phyloP scores from a whole-genome alignment of 2,113 vertebrate genomes.

The Oncorhynchus clarkii region DNA sequence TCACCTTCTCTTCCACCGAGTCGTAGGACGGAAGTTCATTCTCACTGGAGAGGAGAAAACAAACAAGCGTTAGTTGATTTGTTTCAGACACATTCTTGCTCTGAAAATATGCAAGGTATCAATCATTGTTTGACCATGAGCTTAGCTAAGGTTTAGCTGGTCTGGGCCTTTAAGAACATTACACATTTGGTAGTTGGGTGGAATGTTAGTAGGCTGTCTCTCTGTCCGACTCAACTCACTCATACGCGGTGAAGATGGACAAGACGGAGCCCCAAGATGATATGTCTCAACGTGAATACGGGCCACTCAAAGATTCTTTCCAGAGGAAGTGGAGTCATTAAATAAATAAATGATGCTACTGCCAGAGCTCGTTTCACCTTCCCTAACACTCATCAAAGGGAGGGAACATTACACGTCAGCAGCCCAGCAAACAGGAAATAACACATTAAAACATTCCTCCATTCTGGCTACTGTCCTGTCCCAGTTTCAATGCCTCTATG shows the following conservation, averaged over 20 bases:
- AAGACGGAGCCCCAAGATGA: too few relatives aligned
- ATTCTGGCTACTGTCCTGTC: conserved; percentile 17
- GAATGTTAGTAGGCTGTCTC: background rate
- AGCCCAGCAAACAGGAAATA: conserved; percentile 64
- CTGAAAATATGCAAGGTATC: background rate
- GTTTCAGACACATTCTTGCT: background rate
- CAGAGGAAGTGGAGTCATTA: conserved; percentile 32
- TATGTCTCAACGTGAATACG: background rate
- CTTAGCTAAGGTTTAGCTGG: background rate
- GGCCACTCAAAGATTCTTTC: conserved; percentile 8
- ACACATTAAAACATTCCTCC: conserved; percentile 41
- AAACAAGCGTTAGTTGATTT: background rate
- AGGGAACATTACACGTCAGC: conserved; percentile 29
- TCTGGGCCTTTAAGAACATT: background rate
- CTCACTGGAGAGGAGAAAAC: conserved; percentile 52
- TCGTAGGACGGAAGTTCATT: conserved; percentile 73
- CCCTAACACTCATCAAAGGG: conserved; percentile 25
- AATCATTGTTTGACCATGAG: background rate
- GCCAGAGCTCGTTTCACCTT: conserved; percentile 12
- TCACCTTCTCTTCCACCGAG: conserved; percentile 75
- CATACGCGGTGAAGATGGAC: too few relatives aligned
- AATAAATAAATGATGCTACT: conserved; percentile 21
- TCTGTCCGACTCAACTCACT: background rate
- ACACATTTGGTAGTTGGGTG: background rate
- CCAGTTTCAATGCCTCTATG: background rate